phyloP scores from a whole-genome alignment of 2,113 vertebrate genomes.

The Arenaria interpres region DNA sequence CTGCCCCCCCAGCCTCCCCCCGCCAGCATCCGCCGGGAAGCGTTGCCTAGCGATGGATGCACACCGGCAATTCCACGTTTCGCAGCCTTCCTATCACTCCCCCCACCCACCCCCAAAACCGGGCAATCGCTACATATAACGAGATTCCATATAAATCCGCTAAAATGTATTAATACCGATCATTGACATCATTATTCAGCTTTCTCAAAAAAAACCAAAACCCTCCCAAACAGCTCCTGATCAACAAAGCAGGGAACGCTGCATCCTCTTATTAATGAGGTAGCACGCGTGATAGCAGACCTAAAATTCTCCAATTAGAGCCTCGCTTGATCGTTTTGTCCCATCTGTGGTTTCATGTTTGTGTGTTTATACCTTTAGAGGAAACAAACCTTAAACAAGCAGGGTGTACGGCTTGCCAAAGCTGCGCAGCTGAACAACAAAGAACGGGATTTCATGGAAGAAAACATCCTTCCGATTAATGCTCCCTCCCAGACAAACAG shows the following conservation, averaged over 20 bases:
- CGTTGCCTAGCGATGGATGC: conserved; percentile 64
- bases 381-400: background rate
- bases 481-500: background rate
- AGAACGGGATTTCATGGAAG: background rate
- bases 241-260: background rate
- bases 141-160: background rate
- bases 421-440: background rate
- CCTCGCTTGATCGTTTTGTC: background rate
- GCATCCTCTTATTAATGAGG: background rate
- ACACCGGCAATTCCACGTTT: background rate
- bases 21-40: conserved; percentile 40
- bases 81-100: background rate
- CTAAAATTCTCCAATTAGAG: background rate
- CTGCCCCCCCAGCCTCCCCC: background rate
- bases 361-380: background rate
- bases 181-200: background rate
- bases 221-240: background rate
- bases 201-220: background rate
- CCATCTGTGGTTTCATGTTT: background rate
- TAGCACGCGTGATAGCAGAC: background rate
- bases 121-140: background rate
- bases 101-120: background rate
- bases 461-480: background rate
- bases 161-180: background rate
- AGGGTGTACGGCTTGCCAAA: background rate